phyloP scores from a whole-genome alignment of 2,888 invertebrate genomes.

The Troglohyphantes excavatus region DNA sequence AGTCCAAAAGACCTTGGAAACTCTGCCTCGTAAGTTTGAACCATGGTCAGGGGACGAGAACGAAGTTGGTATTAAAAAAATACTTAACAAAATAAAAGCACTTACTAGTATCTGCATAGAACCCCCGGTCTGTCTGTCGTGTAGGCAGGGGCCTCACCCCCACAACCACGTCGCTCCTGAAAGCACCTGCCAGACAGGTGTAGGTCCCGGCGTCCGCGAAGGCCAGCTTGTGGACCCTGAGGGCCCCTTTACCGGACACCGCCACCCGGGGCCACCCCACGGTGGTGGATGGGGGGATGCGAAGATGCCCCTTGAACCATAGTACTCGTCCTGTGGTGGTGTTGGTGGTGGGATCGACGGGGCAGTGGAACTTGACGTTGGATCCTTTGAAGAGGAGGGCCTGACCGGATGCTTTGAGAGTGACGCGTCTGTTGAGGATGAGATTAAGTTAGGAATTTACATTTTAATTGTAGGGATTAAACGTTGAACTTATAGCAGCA shows the following conservation, averaged over 20 bases:
- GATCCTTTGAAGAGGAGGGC: slow-evolving; percentile 95
- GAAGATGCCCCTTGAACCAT: slow-evolving; percentile 72
- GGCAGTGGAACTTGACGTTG: slow-evolving; percentile 96
- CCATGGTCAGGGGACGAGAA: no score
- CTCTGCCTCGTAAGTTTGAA: no score
- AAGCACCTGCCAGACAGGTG: slow-evolving; percentile 91
- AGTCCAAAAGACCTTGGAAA: no score
- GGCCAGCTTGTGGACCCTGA: slow-evolving; percentile 91
- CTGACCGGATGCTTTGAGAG: slow-evolving; percentile 93
- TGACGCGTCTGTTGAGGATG: slow-evolving; percentile 85
- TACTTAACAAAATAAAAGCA: no score
- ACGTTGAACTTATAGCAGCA: no score
- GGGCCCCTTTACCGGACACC: slow-evolving; percentile 86
- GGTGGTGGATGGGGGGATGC: slow-evolving; percentile 62
- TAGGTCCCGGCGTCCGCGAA: slow-evolving; percentile 92
- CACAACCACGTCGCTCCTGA: slow-evolving; percentile 81
- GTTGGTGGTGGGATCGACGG: slow-evolving; percentile 82
- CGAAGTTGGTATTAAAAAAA: no score
- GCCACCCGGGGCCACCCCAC: slow-evolving; percentile 66
- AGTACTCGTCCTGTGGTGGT: slow-evolving; percentile 17
- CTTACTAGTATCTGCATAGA: slow-evolving; percentile 55
- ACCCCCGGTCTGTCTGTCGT: slow-evolving; percentile 25
- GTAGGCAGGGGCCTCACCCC: slow-evolving; percentile 62
- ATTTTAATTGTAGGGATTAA: no score
- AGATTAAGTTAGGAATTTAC: neutral